Evolutionary conservation across 2,797 vertebrate genomes (phyloP).

Genomic region (Tamandua tetradactyla): DNA sequence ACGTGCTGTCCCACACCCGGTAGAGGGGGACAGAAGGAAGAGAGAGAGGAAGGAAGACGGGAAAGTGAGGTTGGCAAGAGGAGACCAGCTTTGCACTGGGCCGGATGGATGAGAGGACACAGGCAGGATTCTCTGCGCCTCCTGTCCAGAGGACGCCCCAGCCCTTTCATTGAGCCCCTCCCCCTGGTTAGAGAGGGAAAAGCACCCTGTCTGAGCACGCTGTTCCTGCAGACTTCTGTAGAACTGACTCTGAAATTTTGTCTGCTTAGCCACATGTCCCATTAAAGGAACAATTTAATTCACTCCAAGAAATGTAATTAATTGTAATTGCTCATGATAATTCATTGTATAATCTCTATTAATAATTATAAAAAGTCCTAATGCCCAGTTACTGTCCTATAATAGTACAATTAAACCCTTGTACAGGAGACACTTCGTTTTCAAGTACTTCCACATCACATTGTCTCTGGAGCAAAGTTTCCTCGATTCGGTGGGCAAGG

Average conservation of each 20-base stretch:
- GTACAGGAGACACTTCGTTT: constrained; percentile 66
- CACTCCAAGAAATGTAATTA: constrained; percentile 85
- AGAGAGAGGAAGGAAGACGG: not conserved
- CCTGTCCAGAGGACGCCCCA: not conserved
- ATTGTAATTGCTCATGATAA: constrained; percentile 86
- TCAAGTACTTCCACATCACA: constrained; percentile 38
- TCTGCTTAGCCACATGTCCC: constrained; percentile 72
- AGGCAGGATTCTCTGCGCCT: not conserved
- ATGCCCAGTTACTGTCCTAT: constrained; percentile 77
- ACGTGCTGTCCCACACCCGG: too few species aligned
- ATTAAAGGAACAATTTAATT: constrained; percentile 85
- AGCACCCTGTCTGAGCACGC: rapidly evolving
- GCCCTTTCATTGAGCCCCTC: not conserved
- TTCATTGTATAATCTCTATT: constrained; percentile 85
- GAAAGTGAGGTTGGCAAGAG: not conserved
- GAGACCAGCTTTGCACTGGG: not conserved
- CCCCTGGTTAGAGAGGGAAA: not conserved
- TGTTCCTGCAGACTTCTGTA: not conserved
- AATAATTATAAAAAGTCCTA: constrained; percentile 78
- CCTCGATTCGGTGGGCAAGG: rapidly evolving
- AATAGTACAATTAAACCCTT: constrained; percentile 82
- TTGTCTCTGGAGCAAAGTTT: not conserved
- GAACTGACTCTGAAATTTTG: constrained; percentile 60
- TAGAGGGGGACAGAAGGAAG: too few species aligned
- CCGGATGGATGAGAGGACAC: not conserved